phyloP scores from a whole-genome alignment of 2,113 vertebrate genomes.

The Nanorana parkeri region DNA sequence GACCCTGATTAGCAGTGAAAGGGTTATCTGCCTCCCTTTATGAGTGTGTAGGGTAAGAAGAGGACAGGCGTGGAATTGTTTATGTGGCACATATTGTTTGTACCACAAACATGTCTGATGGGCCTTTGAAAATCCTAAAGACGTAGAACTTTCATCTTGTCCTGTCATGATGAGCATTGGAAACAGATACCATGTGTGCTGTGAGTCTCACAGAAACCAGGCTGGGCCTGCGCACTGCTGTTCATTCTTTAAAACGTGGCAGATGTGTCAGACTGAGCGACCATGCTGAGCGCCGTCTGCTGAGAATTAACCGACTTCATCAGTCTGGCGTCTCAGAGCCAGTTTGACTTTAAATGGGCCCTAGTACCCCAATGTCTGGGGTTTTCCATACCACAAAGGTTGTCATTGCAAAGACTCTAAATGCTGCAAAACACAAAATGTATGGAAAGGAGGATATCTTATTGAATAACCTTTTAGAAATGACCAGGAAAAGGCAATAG shows the following conservation, averaged over 20 bases:
- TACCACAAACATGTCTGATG: conserved; percentile 54
- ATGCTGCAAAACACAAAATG: no score
- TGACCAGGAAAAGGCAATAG: no score
- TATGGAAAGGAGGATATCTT: no score
- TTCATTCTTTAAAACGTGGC: conserved; percentile 35
- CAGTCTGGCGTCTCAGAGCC: not conserved
- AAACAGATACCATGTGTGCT: conserved; percentile 47
- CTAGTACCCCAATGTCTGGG: not conserved
- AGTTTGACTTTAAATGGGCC: not conserved
- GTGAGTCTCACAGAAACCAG: conserved; percentile 20
- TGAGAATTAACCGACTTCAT: not conserved
- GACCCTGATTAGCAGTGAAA: not conserved
- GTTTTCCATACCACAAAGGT: not conserved
- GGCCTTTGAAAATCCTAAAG: conserved; percentile 53
- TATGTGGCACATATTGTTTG: conserved; percentile 53
- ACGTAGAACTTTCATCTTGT: conserved; percentile 47
- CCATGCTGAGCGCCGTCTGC: not conserved
- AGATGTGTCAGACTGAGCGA: conserved; percentile 32
- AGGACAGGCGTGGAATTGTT: conserved; percentile 49
- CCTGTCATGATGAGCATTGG: conserved; percentile 43
- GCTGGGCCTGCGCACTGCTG: not conserved
- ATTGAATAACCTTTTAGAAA: no score
- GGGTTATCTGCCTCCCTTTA: conserved; percentile 13
- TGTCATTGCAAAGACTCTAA: not conserved
- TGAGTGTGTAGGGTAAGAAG: conserved; percentile 43